Evolutionary conservation across 2,113 vertebrate species (phyloP), one percentile per base, ranked within the genome.

Genomic region (Hyperopisus bebe): DNA sequence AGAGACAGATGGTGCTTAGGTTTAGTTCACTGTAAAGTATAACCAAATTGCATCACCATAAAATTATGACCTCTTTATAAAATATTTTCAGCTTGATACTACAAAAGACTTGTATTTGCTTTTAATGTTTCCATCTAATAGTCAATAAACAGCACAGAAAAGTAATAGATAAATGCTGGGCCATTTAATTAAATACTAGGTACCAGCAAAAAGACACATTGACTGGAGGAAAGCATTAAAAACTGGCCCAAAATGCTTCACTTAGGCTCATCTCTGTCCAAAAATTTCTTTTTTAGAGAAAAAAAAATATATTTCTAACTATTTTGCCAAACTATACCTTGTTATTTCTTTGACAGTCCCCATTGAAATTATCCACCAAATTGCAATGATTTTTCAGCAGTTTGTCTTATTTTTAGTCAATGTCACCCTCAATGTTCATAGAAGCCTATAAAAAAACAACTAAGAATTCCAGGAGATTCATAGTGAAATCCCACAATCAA

Each of bases 1-100:
- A 97, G 94, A 95, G 93, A 89, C 94, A 94, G 82, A 92, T 53
- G 66, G 70, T 55, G 53, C 31, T 55, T 39, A 10, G 8, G 4
- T 70, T 88, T 47, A 88, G 31, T 58, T 58, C 31, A 88, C 8
- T 21, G 53, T 88, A 58, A 13, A 3, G n/a, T 66, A 21, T 62
- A 13, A 66, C 11, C 13, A 31, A 51, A 31, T 19, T 9, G 35
- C 87, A 58, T 24, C 53, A 86, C 24, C n/a, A 50, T 35, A 53
- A 31, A 87, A 39, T 55, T 13, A 31, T 55, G 1, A 86, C 83
- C 42, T 47, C 46, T 48, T 47, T n/a, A 50, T 5, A 47, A 47
- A 85, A 46, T n/a, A 39, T 39, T 77, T 39, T 5, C 53, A 10
- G 62, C 27, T 70, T 70, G 62, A 74, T 35, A 35, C 27, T 74